Base-by-base conservation (phyloP, 2,113 vertebrate species). In the Fregetta grallaria region DNA sequence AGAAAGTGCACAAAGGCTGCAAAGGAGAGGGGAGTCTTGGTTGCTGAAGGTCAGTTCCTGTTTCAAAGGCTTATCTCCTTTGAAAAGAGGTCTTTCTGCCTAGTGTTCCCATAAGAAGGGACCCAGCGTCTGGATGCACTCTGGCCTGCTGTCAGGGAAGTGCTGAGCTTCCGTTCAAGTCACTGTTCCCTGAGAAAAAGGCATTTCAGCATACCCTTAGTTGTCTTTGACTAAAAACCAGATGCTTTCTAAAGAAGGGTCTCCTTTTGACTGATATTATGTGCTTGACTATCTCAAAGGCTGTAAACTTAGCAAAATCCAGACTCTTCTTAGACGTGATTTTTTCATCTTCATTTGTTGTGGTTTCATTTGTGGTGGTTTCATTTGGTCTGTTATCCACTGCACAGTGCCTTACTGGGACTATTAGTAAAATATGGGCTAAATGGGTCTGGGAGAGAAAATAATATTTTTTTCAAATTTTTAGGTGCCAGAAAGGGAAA, bases 31-130 rank as follows among this genome's bases (percentile, higher is more conserved):
- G 44, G 63, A 94, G 38, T 66, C 71, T 55, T 92, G 56, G 55
- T 15, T 62, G 73, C 66, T 82, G 92, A 92, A 95, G 81, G 81
- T 76, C 70, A 68, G 72, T 66, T 88, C 1, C 6, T n/a, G 23
- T 92, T 96, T 96, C 83, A 93, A 92, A 96, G 81, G 75, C 75
- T 96, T 86, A 90, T 58, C 84, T 95, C n/a, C 58, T 91, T 82
- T 92, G 89, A 73, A 96, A 79, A 70, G 70, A 71, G 55, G 74
- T 66, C 29, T 94, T 66, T 82, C 40, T 90, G 67, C 70, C 77
- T 52, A 5, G 21, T 49, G 70, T 47, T 94, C 70, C 92, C 84
- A 44, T 40, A 89, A 74, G 83, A 82, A 88, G n/a, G 71, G 70
- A 90, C 53, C 63, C 52, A 70, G 42, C 10, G 49, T 36, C 77